These are phyloP conservation scores for Pygmarrhopalites habei DNA, from an alignment of 1,140 invertebrate species.

Conservation along the genomic window DNA sequence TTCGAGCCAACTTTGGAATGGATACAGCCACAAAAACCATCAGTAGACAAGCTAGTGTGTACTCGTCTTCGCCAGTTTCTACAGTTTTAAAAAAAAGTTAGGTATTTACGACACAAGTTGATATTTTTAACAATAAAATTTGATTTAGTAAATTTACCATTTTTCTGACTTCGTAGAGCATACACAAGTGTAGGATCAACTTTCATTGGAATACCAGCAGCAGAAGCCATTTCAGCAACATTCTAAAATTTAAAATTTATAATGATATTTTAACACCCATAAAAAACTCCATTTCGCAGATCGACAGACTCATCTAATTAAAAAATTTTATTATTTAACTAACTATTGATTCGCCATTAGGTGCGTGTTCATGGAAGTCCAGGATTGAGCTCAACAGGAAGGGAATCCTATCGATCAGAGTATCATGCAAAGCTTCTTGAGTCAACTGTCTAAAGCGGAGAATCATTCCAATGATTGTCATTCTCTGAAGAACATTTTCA, in stretches of 20 bases:
- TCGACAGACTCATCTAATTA: too few species aligned
- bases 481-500: slow-evolving; percentile 87
- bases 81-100: slow-evolving; percentile 10
- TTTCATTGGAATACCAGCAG: slow-evolving; percentile 83
- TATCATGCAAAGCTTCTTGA: slow-evolving; percentile 88
- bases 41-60: slow-evolving; percentile 84
- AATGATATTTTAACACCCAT: too few species aligned
- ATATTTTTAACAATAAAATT: not conserved
- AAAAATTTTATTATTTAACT: slow-evolving; percentile 23
- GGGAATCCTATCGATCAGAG: slow-evolving; percentile 89
- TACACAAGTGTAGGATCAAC: slow-evolving; percentile 90
- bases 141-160: slow-evolving; percentile 47
- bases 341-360: slow-evolving; percentile 82
- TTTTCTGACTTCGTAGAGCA: slow-evolving; percentile 78
- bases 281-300: too few species aligned
- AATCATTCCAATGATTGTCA: slow-evolving; percentile 97
- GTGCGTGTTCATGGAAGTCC: slow-evolving; percentile 88
- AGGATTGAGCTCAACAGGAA: slow-evolving; percentile 90
- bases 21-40: slow-evolving; percentile 99
- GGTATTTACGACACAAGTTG: too few species aligned
- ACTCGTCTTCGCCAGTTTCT: slow-evolving; percentile 81
- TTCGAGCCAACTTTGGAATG: slow-evolving; percentile 88
- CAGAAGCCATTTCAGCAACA: slow-evolving; percentile 93
- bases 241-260: slow-evolving; percentile 55
- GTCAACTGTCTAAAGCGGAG: slow-evolving; percentile 88